Evolutionary conservation across 2,113 vertebrate genomes (phyloP).

Genomic region (Fregata magnificens): DNA sequence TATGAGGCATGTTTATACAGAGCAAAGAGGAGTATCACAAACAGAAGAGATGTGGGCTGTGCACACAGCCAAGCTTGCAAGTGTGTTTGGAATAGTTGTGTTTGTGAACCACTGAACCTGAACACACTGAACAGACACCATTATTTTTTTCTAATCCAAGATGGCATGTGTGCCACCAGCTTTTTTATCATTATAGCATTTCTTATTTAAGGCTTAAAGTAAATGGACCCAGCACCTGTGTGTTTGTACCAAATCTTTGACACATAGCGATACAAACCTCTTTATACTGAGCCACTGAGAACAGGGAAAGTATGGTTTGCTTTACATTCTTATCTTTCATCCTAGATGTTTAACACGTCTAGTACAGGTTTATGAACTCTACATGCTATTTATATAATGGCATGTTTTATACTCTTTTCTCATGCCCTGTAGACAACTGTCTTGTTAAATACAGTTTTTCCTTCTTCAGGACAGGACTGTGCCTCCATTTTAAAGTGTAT

Average conservation of each 20-base stretch:
- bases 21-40: background rate
- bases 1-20: background rate
- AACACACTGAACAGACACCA: background rate
- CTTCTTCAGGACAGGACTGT: background rate
- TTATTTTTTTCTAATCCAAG: background rate
- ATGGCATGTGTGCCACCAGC: fast-evolving
- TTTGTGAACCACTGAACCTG: background rate
- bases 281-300: background rate
- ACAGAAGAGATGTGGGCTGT: background rate
- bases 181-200: background rate
- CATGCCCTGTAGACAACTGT: background rate
- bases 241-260: background rate
- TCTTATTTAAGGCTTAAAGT: background rate
- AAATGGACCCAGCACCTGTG: background rate
- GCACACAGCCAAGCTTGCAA: background rate
- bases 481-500: background rate
- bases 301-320: background rate
- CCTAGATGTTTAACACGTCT: background rate
- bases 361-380: background rate
- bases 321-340: background rate
- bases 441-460: background rate
- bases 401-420: background rate
- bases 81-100: background rate
- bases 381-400: background rate
- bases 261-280: background rate